These are phyloP conservation scores for Lutraria lutraria DNA, from an alignment of 2,888 invertebrate species.

Conservation along the genomic window DNA sequence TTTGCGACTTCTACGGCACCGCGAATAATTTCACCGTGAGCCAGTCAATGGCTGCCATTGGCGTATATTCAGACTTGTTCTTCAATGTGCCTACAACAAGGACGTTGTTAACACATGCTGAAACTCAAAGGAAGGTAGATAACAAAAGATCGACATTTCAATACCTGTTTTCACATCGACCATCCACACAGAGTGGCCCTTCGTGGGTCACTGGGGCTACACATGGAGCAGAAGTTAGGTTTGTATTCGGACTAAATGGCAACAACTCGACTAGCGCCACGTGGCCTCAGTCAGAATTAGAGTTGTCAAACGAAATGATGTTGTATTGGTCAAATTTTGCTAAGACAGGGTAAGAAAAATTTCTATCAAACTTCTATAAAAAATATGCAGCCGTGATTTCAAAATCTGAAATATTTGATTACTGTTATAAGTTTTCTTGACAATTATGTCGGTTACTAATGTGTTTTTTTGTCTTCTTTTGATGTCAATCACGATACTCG, in stretches of 20 bases:
- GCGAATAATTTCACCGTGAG: neutral
- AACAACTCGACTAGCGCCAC: conserved; percentile 55
- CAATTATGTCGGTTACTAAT: too few relatives aligned
- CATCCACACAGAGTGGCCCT: conserved; percentile 91
- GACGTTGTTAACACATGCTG: conserved; percentile 90
- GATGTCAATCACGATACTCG: too few relatives aligned
- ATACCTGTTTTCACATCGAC: conserved; percentile 94
- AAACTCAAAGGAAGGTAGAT: conserved; percentile 87
- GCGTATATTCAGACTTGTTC: conserved; percentile 58
- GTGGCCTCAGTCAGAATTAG: conserved; percentile 89
- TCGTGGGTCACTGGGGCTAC: conserved; percentile 96
- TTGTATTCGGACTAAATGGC: conserved; percentile 95
- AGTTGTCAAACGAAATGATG: conserved; percentile 95
- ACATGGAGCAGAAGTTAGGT: conserved; percentile 97
- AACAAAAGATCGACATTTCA: conserved; percentile 92
- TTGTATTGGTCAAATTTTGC: conserved; percentile 98
- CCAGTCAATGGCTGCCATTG: conserved; percentile 48
- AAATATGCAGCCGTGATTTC: too few relatives aligned
- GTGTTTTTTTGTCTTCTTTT: too few relatives aligned
- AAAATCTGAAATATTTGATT: too few relatives aligned
- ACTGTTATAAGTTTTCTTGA: too few relatives aligned
- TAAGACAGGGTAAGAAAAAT: conserved; percentile 93
- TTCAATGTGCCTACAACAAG: conserved; percentile 60
- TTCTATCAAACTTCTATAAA: neutral
- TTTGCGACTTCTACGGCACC: conserved; percentile 59